Evolutionary conservation across 2,113 vertebrate species (phyloP).

Genomic region (Grammomys dolichurus): DNA sequence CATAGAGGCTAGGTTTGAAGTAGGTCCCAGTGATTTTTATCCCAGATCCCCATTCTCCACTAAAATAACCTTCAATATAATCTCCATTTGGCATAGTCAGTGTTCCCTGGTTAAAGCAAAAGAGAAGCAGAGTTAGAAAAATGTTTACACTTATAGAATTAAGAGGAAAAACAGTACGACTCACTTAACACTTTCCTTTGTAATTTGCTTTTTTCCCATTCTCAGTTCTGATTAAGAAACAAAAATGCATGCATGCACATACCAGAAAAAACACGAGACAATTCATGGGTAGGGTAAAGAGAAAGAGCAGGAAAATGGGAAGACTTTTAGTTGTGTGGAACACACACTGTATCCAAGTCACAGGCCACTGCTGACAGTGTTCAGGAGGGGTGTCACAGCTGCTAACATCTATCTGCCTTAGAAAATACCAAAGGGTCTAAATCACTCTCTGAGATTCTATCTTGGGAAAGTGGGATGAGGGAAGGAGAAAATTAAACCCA

Average conservation of each 20-base stretch:
- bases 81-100: conserved; percentile 96
- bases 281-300: not conserved
- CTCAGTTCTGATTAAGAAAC: not conserved
- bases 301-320: not conserved
- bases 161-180: not conserved
- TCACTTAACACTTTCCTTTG: conserved; percentile 26
- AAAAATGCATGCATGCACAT: not conserved
- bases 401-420: not conserved
- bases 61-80: conserved; percentile 96
- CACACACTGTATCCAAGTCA: not conserved
- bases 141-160: conserved; percentile 33
- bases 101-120: conserved; percentile 88
- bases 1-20: conserved; percentile 96
- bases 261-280: conserved; percentile 32
- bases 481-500: not conserved
- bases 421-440: not conserved
- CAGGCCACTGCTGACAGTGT: not conserved
- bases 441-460: conserved; percentile 1
- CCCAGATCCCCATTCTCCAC: conserved; percentile 96
- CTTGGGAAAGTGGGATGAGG: not conserved
- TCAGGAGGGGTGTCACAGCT: not conserved
- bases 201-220: conserved; percentile 50
- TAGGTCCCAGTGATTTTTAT: conserved; percentile 97
- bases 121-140: conserved; percentile 55
- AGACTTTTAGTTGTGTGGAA: conserved; percentile 22